phyloP scores from a whole-genome alignment of 2,113 vertebrate genomes.

The Origma solitaria region DNA sequence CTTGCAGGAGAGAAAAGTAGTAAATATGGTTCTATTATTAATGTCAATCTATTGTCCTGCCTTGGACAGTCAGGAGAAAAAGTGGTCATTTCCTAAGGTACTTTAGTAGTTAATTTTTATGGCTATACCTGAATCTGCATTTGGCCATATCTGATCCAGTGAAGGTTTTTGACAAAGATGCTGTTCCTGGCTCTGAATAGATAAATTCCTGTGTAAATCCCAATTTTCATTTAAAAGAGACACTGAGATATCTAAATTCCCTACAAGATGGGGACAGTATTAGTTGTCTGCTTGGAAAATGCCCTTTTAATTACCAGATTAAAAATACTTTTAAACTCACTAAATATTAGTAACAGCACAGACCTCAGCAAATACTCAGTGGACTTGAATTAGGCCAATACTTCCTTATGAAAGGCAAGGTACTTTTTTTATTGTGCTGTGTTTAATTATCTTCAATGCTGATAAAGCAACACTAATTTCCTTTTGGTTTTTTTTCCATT shows the following conservation, averaged over 20 bases:
- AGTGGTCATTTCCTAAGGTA: not conserved
- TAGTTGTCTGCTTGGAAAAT: not conserved
- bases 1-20: not conserved
- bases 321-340: not conserved
- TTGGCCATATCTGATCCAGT: not conserved
- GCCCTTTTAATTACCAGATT: not conserved
- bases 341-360: not conserved
- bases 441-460: not conserved
- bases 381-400: not conserved
- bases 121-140: not conserved
- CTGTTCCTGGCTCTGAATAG: not conserved
- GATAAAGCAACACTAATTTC: not conserved
- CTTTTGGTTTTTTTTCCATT: not conserved
- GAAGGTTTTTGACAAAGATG: not conserved
- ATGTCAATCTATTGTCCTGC: not conserved
- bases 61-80: not conserved
- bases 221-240: not conserved
- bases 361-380: not conserved
- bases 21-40: not conserved
- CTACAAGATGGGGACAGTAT: not conserved
- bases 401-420: not conserved
- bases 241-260: not conserved
- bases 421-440: not conserved
- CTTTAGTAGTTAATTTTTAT: not conserved
- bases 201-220: not conserved